Percentiles rank a stretch among this genome's conserved stretches.
Conservation (phyloP, 2,113 vertebrate genomes). For the Coryphaenoides rupestris region DNA sequence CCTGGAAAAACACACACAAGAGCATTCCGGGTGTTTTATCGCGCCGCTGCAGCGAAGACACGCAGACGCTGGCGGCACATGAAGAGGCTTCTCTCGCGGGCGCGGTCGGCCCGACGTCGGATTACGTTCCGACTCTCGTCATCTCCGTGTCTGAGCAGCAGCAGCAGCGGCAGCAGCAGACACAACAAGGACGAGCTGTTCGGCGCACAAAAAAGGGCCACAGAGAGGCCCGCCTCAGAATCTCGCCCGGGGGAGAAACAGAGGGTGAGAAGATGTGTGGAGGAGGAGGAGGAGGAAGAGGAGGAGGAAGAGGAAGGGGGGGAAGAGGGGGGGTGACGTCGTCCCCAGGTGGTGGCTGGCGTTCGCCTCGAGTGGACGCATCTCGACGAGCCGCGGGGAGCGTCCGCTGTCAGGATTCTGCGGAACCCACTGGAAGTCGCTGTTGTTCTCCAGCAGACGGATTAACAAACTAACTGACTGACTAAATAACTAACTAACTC, state of each 20-base stretch:
- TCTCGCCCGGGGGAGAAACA: slow-evolving; percentile 26
- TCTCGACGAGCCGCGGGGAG: slow-evolving; percentile 34
- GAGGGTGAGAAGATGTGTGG: slow-evolving; percentile 34
- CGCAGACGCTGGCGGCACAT: slow-evolving; percentile 31
- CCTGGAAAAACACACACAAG: no score
- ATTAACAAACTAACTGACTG: no score
- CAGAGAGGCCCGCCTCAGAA: slow-evolving; percentile 57
- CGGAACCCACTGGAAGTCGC: no score
- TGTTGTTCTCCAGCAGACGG: no score
- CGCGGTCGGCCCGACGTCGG: slow-evolving; percentile 36
- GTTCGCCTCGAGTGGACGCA: slow-evolving; percentile 53
- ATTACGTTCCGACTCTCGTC: slow-evolving; percentile 57
- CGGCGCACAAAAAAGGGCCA: slow-evolving; percentile 51
- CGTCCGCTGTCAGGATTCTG: no score
- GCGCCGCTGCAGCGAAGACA: no score
- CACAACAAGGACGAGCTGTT: slow-evolving; percentile 60
- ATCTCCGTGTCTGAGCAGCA: no score
- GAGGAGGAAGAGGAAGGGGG: slow-evolving; percentile 8
- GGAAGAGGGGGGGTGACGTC: background rate
- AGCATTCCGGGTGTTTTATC: no score
- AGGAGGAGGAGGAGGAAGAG: slow-evolving; percentile 20
- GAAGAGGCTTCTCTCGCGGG: slow-evolving; percentile 41
- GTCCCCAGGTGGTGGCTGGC: slow-evolving; percentile 23
- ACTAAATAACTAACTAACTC: no score
- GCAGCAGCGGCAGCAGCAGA: slow-evolving; percentile 51